These are phyloP conservation scores for Bergia sp. DNA, from an alignment of 92 coral and sea anemone genomes.

Conservation along the genomic window DNA sequence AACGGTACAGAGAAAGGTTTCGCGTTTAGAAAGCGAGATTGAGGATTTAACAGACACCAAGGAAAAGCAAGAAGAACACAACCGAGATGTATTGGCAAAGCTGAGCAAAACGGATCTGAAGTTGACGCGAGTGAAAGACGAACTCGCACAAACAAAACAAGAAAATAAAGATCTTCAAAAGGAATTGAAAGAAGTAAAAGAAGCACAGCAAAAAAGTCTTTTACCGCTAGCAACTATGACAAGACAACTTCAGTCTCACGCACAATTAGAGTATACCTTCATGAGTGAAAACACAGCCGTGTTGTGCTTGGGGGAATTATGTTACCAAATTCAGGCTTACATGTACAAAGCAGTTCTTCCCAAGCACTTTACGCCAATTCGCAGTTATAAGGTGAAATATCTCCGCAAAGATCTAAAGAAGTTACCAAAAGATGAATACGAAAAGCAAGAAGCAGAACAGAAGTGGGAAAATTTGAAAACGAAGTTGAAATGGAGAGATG, in stretches of 20 bases:
- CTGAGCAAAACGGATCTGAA: conserved; percentile 1
- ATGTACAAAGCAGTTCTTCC: conserved; percentile 53
- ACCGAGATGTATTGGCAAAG: conserved; percentile 3
- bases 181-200: conserved; percentile 36
- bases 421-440: conserved; percentile 42
- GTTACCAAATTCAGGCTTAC: conserved; percentile 31
- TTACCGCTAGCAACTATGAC: not conserved
- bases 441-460: conserved; percentile 34
- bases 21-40: conserved; percentile 35
- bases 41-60: conserved; percentile 10
- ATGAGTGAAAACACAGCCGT: conserved; percentile 26
- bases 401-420: conserved; percentile 48
- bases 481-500: conserved; percentile 47
- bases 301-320: conserved; percentile 24
- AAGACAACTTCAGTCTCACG: not conserved
- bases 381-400: conserved; percentile 33
- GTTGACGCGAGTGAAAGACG: conserved; percentile 34
- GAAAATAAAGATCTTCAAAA: conserved; percentile 46
- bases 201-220: not conserved
- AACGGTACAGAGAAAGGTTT: conserved; percentile 23
- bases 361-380: conserved; percentile 33
- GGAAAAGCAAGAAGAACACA: conserved; percentile 40
- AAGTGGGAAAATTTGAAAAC: conserved; percentile 48
- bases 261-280: not conserved
- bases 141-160: conserved; percentile 42